phyloP scores from a whole-genome alignment of 2,113 vertebrate genomes.

The Zeus faber region DNA sequence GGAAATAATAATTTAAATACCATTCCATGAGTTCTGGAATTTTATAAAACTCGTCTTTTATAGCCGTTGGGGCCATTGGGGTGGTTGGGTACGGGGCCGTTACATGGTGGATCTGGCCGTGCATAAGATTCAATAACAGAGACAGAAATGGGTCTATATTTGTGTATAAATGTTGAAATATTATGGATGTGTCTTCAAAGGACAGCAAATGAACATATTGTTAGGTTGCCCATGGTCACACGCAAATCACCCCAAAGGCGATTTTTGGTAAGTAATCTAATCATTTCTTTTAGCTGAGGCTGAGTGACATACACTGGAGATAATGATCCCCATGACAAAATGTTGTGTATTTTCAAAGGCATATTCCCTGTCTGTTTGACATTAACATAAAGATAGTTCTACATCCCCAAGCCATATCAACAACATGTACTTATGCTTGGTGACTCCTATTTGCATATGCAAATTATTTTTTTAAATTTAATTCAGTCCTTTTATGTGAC shows the following conservation, averaged over 20 bases:
- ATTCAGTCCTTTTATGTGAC: slow-evolving; percentile 69
- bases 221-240: slow-evolving; percentile 63
- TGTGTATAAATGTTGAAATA: no score
- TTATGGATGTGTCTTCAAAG: slow-evolving; percentile 65
- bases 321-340: slow-evolving; percentile 72
- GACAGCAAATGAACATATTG: slow-evolving; percentile 60
- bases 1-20: no score
- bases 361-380: slow-evolving; percentile 63
- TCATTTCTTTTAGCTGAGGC: slow-evolving; percentile 62
- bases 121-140: no score
- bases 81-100: no score
- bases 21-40: no score
- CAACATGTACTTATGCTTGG: slow-evolving; percentile 66
- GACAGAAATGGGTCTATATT: no score
- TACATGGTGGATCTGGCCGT: no score
- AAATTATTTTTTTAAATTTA: slow-evolving; percentile 55
- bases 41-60: no score
- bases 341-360: slow-evolving; percentile 64
- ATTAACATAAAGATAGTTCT: slow-evolving; percentile 73
- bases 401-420: slow-evolving; percentile 69
- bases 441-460: slow-evolving; percentile 69
- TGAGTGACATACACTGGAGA: slow-evolving; percentile 65
- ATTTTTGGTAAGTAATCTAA: slow-evolving; percentile 65
- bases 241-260: slow-evolving; percentile 58
- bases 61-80: no score